phyloP scores from a whole-genome alignment of 2,888 invertebrate species.

The Ophioninae sp. region DNA sequence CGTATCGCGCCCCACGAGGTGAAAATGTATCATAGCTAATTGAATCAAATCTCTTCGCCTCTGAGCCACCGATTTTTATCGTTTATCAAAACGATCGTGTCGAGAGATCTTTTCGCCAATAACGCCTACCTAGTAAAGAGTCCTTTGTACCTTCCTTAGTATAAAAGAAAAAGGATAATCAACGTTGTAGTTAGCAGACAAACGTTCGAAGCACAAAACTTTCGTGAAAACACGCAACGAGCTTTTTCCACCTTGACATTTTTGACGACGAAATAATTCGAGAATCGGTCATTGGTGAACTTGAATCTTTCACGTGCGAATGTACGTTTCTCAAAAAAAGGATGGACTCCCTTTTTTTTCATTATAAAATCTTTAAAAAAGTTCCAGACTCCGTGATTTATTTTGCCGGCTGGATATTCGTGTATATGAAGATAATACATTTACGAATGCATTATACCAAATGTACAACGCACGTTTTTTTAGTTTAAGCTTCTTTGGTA shows the following conservation, averaged over 20 bases:
- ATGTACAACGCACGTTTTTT: not conserved
- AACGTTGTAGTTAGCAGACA: not conserved
- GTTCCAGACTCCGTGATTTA: not conserved
- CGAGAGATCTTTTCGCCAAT: constrained; percentile 4
- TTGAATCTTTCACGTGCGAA: not conserved
- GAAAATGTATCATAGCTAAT: constrained; percentile 41
- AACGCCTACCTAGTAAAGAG: constrained; percentile 25
- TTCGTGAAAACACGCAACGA: not conserved
- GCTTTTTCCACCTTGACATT: not conserved
- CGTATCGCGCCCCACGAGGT: not conserved
- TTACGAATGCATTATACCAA: not conserved
- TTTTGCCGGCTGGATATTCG: not conserved
- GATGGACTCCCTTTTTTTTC: too few species aligned
- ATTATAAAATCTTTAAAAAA: not conserved
- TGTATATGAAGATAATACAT: not conserved
- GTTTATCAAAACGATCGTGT: constrained; percentile 6
- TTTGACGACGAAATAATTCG: not conserved
- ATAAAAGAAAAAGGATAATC: constrained; percentile 24
- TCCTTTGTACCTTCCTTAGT: constrained; percentile 53
- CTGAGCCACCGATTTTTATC: not conserved
- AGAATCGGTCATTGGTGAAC: not conserved
- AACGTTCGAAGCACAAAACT: constrained; percentile 41
- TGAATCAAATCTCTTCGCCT: constrained; percentile 5
- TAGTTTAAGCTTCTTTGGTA: not conserved
- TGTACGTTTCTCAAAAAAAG: not conserved